Percentiles rank a stretch among this genome's conserved stretches.
Conservation (phyloP, 2,888 invertebrate species). For the Cheilosia pagana region DNA sequence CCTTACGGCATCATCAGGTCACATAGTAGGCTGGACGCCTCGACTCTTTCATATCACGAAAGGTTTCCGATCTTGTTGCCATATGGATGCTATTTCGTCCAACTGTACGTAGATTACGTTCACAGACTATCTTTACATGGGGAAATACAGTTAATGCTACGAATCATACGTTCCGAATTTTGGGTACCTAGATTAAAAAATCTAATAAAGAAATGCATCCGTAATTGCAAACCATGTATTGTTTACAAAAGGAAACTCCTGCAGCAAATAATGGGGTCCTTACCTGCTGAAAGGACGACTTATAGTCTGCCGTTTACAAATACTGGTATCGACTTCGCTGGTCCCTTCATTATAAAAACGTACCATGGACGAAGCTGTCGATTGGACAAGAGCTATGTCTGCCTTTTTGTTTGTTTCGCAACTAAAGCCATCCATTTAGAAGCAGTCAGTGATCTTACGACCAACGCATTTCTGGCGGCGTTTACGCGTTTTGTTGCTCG, state of each 20-base stretch:
- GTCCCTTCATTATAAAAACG: not conserved
- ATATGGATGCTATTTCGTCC: not conserved
- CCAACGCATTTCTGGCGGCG: slow-evolving; percentile 17
- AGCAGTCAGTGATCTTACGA: slow-evolving; percentile 17
- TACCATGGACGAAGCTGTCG: not conserved
- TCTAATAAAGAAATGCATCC: slow-evolving; percentile 7
- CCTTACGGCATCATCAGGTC: not conserved
- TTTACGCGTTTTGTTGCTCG: too few species aligned
- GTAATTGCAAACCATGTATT: not conserved
- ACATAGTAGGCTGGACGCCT: not conserved
- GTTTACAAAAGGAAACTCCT: not conserved
- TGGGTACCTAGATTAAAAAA: slow-evolving; percentile 6
- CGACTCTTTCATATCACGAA: not conserved
- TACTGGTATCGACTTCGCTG: not conserved
- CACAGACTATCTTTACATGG: slow-evolving; percentile 5
- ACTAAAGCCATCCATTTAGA: slow-evolving; percentile 40
- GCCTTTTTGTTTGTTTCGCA: slow-evolving; percentile 29
- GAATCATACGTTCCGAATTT: not conserved
- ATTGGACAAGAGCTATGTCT: slow-evolving; percentile 4
- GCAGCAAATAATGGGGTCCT: slow-evolving; percentile 8
- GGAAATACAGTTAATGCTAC: slow-evolving; percentile 8
- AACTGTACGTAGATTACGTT: slow-evolving; percentile 1
- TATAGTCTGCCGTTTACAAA: slow-evolving; percentile 10
- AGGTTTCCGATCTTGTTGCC: not conserved
- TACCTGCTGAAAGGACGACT: too few species aligned